Evolutionary conservation across 2,888 invertebrate genomes (phyloP).

Genomic region (Eudasyphora cyanicolor): DNA sequence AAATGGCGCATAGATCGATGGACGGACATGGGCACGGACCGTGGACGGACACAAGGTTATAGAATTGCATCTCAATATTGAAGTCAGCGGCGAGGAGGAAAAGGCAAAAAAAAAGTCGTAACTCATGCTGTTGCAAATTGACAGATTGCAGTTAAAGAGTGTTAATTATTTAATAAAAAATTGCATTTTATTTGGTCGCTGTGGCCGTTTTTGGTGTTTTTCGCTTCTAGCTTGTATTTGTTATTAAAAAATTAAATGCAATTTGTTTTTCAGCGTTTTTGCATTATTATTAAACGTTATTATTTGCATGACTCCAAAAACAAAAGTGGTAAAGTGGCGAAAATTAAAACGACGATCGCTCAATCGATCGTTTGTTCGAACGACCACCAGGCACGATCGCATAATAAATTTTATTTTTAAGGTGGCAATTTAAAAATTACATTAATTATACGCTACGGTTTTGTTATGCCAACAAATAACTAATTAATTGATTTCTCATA

Average conservation of each 20-base stretch:
- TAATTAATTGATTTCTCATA: slow-evolving; percentile 7
- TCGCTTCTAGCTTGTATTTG: slow-evolving; percentile 31
- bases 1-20: slow-evolving; percentile 12
- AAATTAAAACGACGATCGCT: not conserved
- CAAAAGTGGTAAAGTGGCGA: slow-evolving; percentile 8
- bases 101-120: slow-evolving; percentile 43
- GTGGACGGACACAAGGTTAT: slow-evolving; percentile 11
- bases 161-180: slow-evolving; percentile 73
- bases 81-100: not conserved
- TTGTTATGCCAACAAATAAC: not conserved
- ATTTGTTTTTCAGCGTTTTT: slow-evolving; percentile 42
- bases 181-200: slow-evolving; percentile 70
- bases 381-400: not conserved
- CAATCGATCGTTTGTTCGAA: not conserved
- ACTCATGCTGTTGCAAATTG: slow-evolving; percentile 70
- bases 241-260: slow-evolving; percentile 53
- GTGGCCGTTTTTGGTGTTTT: slow-evolving; percentile 9
- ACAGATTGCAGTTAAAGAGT: slow-evolving; percentile 73
- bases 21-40: slow-evolving; percentile 17
- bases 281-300: slow-evolving; percentile 48
- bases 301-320: slow-evolving; percentile 43
- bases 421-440: slow-evolving; percentile 28
- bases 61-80: slow-evolving; percentile 41
- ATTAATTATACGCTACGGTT: slow-evolving; percentile 4
- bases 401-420: slow-evolving; percentile 30